A percentile compares a stretch with the other conserved stretches of the same genome.
phyloP scores from a whole-genome alignment of 2,888 invertebrate genomes.

The Brachycybe producta region DNA sequence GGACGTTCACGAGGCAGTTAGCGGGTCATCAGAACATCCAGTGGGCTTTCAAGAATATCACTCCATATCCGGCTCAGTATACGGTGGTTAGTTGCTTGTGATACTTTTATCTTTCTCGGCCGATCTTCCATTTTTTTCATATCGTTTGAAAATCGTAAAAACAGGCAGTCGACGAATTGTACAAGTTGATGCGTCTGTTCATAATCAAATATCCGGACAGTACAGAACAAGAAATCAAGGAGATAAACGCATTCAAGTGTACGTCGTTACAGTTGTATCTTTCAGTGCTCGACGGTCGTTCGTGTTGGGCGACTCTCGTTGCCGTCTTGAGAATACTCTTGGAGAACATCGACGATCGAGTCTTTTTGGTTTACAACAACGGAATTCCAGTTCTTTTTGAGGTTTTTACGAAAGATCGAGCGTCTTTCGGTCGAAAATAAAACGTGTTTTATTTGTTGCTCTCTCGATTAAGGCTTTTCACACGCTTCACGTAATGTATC shows the following conservation, averaged over 20 bases:
- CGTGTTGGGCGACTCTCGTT: constrained; percentile 87
- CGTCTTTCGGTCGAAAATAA: too few relatives aligned
- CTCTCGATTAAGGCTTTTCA: constrained; percentile 56
- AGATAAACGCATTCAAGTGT: constrained; percentile 71
- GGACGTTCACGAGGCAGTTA: constrained; percentile 68
- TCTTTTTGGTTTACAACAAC: constrained; percentile 79
- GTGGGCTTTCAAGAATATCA: constrained; percentile 93
- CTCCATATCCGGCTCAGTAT: constrained; percentile 89
- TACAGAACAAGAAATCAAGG: constrained; percentile 59
- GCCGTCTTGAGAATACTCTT: constrained; percentile 76
- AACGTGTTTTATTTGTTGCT: constrained; percentile 22
- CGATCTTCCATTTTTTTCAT: neutral
- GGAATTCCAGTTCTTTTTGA: constrained; percentile 70
- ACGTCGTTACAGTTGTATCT: constrained; percentile 78
- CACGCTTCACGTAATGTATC: constrained; percentile 83
- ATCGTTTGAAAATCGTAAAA: constrained; percentile 17
- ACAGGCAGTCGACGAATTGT: constrained; percentile 76
- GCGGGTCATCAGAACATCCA: constrained; percentile 89
- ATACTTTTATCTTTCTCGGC: constrained; percentile 6
- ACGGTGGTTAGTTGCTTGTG: constrained; percentile 45
- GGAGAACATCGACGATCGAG: constrained; percentile 74
- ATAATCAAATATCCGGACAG: constrained; percentile 69
- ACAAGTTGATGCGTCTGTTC: constrained; percentile 78
- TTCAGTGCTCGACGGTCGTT: constrained; percentile 74
- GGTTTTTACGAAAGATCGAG: too few relatives aligned